Conservation (phyloP, 1,140 invertebrate species). For the Macrosteles quadrilineatus region DNA sequence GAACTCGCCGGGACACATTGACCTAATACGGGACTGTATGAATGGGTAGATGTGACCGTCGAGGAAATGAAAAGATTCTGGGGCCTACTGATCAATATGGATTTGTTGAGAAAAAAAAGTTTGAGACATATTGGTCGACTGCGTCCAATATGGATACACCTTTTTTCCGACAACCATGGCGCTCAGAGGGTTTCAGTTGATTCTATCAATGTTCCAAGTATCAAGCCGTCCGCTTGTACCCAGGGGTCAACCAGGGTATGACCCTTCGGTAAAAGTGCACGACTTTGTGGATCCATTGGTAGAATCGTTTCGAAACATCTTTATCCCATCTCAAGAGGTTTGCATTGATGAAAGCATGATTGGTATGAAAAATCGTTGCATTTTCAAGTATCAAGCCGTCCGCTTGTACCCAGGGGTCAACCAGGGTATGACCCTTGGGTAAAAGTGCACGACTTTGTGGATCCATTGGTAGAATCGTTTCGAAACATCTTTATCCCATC, state of each 20-base stretch:
- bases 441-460: conserved; percentile 13
- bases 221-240: neutral
- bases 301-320: neutral
- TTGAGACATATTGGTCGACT: conserved; percentile 13
- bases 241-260: conserved; percentile 21
- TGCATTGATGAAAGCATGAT: no score
- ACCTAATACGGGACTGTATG: no score
- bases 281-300: conserved; percentile 1
- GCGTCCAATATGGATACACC: neutral
- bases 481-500: neutral
- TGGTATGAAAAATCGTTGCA: conserved; percentile 15
- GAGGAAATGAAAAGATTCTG: conserved; percentile 19
- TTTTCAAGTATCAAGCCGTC: neutral
- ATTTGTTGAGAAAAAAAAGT: neutral
- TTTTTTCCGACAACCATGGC: conserved; percentile 19
- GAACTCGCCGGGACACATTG: no score
- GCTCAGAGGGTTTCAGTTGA: conserved; percentile 8
- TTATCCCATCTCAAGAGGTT: neutral
- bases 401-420: neutral
- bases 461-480: neutral
- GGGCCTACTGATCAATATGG: conserved; percentile 21
- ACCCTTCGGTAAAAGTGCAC: conserved; percentile 17
- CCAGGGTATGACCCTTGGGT: conserved; percentile 23
- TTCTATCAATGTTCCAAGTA: conserved; percentile 11
- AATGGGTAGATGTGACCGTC: conserved; percentile 19